Evolutionary conservation across 2,797 vertebrate species (phyloP).

Genomic region (Phaenicophaeus curvirostris): DNA sequence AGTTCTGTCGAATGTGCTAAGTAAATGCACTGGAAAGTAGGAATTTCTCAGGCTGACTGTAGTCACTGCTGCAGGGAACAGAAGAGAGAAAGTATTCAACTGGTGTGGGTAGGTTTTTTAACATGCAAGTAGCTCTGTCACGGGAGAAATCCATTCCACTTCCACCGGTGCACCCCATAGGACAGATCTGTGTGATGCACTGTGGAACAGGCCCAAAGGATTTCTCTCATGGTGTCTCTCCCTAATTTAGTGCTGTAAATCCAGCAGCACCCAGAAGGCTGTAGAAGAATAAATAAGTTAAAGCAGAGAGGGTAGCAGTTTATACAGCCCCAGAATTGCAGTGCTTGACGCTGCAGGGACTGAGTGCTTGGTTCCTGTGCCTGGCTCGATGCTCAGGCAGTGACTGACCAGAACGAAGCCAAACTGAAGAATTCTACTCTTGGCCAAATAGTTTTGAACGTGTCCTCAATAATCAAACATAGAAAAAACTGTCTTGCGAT

Average conservation of each 20-base stretch:
- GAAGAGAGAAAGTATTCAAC: too few relatives aligned
- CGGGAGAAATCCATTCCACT: too few relatives aligned
- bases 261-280: background rate
- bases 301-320: constrained; percentile 8
- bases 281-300: constrained; percentile 13
- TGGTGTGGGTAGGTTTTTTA: too few relatives aligned
- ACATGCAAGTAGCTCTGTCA: background rate
- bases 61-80: background rate
- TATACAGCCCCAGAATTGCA: background rate
- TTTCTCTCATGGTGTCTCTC: too few relatives aligned
- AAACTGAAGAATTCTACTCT: constrained; percentile 26
- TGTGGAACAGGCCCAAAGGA: too few relatives aligned
- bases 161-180: too few relatives aligned
- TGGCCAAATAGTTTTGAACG: constrained; percentile 43
- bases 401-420: background rate
- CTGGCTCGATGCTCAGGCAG: background rate
- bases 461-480: constrained; percentile 41
- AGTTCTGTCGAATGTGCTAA: background rate
- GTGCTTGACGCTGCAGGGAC: background rate
- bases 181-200: too few relatives aligned
- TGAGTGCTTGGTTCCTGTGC: background rate
- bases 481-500: constrained; percentile 36
- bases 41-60: background rate
- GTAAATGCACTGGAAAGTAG: background rate
- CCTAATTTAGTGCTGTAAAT: too few relatives aligned